Evolutionary conservation across 1,140 invertebrate genomes (phyloP), one percentile per base, ranked within the genome.

Genomic region (Trinorchestia longiramus): DNA sequence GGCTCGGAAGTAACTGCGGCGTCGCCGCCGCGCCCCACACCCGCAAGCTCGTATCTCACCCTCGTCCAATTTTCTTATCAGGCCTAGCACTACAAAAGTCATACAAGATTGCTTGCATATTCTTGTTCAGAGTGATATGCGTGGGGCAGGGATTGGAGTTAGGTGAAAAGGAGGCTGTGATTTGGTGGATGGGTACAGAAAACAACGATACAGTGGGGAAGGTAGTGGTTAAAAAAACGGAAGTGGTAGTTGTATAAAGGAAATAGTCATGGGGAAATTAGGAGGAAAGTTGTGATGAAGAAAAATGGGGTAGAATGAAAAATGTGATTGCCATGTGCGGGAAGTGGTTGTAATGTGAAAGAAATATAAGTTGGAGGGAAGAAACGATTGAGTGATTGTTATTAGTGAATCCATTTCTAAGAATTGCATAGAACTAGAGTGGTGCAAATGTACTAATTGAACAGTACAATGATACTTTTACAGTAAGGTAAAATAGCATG

Each of bases 31-130:
- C 41, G 88, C 88, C 41, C 41, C 41, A 41, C 88, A 3, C 88
- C 4, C 11, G 43, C 88, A 36, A 41, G 88, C 88, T 90, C 88
- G 43, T 41, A 90, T 90, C 88, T 90, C 88, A 90, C 41, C 88
- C 88, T 90, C 88, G 88, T 90, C 88, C 88, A 90, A 90, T 90
- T 90, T 90, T 90, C 88, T 90, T 90, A 90, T 90, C 88, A 90
- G 88, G 43, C 88, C 43, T 41, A 41, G 88, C n/a, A 43, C 88
- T 90, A 90, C 88, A 90, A 90, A 90, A 90, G 88, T 90, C 88
- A 90, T 90, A 90, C 88, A 90, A 42, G 88, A 90, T 43, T 90
- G 88, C 88, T 43, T 90, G 88, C 88, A 90, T 90, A 90, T 90
- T 90, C 88, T 90, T 41, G 41, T 3, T 41, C 88, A 17, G 88